A percentile compares a stretch with the other conserved stretches of the same genome.
These are phyloP conservation scores for Chaetodon trifascialis DNA, from an alignment of 2,113 vertebrate species.

Conservation along the genomic window DNA sequence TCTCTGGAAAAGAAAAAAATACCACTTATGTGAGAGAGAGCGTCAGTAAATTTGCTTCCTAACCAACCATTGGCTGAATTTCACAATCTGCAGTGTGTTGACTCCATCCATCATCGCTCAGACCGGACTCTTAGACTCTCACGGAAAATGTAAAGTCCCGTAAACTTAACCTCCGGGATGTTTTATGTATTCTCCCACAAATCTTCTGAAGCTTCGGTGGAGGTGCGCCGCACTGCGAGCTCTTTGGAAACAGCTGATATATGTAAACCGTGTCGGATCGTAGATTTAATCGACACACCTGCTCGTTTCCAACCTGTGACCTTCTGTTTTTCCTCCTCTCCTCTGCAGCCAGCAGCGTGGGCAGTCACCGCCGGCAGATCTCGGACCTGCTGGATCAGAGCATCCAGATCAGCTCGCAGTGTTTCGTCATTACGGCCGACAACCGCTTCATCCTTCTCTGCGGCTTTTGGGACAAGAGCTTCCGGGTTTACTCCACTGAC, in stretches of 20 bases:
- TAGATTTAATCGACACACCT: conserved; percentile 4
- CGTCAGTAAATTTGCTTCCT: conserved; percentile 53
- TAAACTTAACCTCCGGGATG: conserved; percentile 67
- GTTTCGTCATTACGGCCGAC: conserved; percentile 95
- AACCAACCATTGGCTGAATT: conserved; percentile 17
- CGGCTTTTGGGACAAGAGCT: conserved; percentile 99
- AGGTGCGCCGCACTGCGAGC: conserved; percentile 31
- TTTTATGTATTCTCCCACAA: conserved; percentile 71
- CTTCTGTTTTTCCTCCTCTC: conserved; percentile 9
- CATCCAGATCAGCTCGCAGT: conserved; percentile 96
- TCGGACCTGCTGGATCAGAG: conserved; percentile 98
- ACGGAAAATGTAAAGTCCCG: conserved; percentile 56
- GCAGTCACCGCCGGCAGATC: conserved; percentile 94
- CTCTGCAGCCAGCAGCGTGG: conserved; percentile 89
- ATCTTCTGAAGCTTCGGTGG: conserved; percentile 52
- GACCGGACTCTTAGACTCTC: conserved; percentile 56
- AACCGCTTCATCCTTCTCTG: conserved; percentile 96
- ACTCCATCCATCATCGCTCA: conserved; percentile 53
- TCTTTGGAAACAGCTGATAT: conserved; percentile 27
- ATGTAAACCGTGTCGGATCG: conserved; percentile 3
- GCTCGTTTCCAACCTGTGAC: conserved; percentile 16
- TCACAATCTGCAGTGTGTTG: conserved; percentile 34
- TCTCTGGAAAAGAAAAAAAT: conserved; percentile 39
- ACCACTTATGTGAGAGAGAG: conserved; percentile 36
- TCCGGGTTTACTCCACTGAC: conserved; percentile 96